phyloP scores from a whole-genome alignment of 2,113 vertebrate species.

The Neodontobutis hainanensis region DNA sequence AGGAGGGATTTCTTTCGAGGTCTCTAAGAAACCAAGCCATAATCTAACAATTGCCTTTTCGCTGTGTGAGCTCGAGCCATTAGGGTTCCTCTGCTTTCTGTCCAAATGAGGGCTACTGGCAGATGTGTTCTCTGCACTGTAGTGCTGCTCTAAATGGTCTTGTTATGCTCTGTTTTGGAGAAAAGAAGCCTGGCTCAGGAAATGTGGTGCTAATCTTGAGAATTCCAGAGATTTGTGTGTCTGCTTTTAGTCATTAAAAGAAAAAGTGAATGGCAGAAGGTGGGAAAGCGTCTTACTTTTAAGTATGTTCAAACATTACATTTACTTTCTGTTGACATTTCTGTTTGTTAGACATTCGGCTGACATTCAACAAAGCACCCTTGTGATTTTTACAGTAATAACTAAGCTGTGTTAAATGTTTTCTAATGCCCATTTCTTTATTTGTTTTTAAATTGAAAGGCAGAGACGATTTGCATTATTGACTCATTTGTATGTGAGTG shows the following conservation, averaged over 20 bases:
- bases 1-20: constrained; percentile 43
- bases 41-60: constrained; percentile 48
- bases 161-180: constrained; percentile 30
- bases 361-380: too few relatives aligned
- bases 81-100: constrained; percentile 32
- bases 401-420: too few relatives aligned
- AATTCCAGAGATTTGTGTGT: constrained; percentile 2
- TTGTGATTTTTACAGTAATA: too few relatives aligned
- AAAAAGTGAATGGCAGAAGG: not conserved
- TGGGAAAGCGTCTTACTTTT: not conserved
- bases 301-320: not conserved
- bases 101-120: constrained; percentile 41
- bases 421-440: too few relatives aligned
- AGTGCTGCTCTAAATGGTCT: constrained; percentile 18
- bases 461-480: too few relatives aligned
- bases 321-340: not conserved
- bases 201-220: constrained; percentile 15
- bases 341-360: too few relatives aligned
- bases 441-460: too few relatives aligned
- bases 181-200: constrained; percentile 3
- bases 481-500: too few relatives aligned
- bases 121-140: constrained; percentile 28
- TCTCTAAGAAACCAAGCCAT: constrained; percentile 35
- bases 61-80: constrained; percentile 33
- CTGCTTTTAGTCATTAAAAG: constrained; percentile 4